Evolutionary conservation across 1,140 invertebrate genomes (phyloP).

Genomic region (Drosophila setifemur): DNA sequence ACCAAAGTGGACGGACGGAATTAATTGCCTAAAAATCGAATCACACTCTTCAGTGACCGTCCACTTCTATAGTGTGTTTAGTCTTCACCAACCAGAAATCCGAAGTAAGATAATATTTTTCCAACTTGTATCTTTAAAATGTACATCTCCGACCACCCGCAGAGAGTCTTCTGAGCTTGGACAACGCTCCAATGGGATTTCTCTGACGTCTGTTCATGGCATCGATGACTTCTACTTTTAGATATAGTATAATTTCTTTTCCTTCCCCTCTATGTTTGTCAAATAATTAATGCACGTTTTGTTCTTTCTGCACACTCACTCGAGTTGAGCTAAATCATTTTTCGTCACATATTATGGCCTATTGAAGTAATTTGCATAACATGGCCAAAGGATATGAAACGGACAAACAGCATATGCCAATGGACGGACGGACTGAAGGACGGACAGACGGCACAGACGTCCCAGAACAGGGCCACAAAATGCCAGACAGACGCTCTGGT

Average conservation of each 20-base stretch:
- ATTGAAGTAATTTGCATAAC: constrained; percentile 79
- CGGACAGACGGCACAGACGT: constrained; percentile 19
- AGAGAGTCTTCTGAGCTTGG: constrained; percentile 45
- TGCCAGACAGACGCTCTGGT: constrained; percentile 50
- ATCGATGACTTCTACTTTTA: constrained; percentile 55
- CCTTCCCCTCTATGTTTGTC: constrained; percentile 50
- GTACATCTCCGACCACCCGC: constrained; percentile 60
- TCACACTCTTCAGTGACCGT: too few relatives aligned
- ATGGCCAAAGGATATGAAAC: constrained; percentile 75
- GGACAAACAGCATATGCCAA: constrained; percentile 71
- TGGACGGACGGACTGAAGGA: constrained; percentile 16
- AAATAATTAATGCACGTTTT: constrained; percentile 76
- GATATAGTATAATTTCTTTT: constrained; percentile 73
- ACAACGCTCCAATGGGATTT: constrained; percentile 54
- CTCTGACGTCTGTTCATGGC: constrained; percentile 55
- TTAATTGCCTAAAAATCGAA: too few relatives aligned
- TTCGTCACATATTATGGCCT: constrained; percentile 75
- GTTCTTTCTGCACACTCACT: constrained; percentile 68
- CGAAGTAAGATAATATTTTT: constrained; percentile 14
- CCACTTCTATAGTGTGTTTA: constrained; percentile 16
- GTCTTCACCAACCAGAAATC: neutral
- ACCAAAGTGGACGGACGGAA: too few relatives aligned
- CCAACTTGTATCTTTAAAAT: constrained; percentile 65
- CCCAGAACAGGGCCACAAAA: constrained; percentile 34
- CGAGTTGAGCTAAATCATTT: constrained; percentile 63